Base-by-base conservation (phyloP, 1,140 invertebrate genomes). In the Drosophila aff. region DNA sequence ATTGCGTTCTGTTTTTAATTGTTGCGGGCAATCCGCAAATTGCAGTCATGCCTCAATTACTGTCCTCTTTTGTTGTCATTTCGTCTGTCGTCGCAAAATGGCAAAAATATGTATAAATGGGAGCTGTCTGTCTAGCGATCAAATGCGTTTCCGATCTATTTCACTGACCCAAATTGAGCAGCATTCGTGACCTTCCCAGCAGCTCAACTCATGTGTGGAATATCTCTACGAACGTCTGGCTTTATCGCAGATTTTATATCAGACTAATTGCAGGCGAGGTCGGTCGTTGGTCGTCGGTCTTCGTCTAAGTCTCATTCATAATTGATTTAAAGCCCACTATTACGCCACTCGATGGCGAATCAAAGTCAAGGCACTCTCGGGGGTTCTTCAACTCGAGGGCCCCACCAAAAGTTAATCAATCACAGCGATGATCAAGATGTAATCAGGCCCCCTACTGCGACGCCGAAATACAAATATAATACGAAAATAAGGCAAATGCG, bases 1-100 rank as follows among this genome's bases (percentile, higher is more conserved):
- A 73, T 73, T 61, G 69, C 69, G 55, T 73, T 73, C 31, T 73
- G 66, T 36, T 60, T 60, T 61, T 73, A 61, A 73, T 73, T 72
- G 38, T 23, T 10, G 21, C 15, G 28, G 40, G 15, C 66, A 33
- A 26, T 38, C 43, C 33, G 49, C 38, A 47, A 60, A 72, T 57
- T 21, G 36, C 44, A n/a, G 71, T 73, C 67, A 73, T 55, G 71
- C 67, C 15, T 73, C 71, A 74, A 50, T 74, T 61, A 47, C 68
- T 9, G 13, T n/a, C 28, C 46, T 73, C 67, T 61, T 71, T 71
- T 71, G 64, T 71, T 23, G 38, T 65, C 66, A 65, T 53, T 52
- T 43, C 23, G 60, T 11, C 10, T 28, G 53, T 23, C 61, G 62
- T 33, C 65, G 61, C 43, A 33, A 68, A 47, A 67, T 33, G 13